Conservation (phyloP, 2,888 invertebrate species). For the Meliscaeva auricollis region DNA sequence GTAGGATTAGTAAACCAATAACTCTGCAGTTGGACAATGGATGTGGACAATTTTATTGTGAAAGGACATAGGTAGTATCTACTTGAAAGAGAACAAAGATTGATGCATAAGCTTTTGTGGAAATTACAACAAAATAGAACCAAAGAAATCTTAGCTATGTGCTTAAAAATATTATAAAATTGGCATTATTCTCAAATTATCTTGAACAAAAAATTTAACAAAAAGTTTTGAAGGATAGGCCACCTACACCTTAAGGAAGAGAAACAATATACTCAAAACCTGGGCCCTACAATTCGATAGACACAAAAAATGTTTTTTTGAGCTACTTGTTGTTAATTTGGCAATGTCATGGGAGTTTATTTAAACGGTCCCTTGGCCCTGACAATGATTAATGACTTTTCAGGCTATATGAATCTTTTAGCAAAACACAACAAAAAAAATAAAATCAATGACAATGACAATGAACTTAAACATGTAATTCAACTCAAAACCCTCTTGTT, state of each 20-base stretch:
- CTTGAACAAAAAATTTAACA: no score
- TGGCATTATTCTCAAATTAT: no score
- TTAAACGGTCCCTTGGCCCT: conserved; percentile 19
- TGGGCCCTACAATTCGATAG: background rate
- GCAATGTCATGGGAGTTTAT: conserved; percentile 34
- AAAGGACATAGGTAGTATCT: no score
- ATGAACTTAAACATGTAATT: conserved; percentile 12
- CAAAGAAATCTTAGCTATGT: no score
- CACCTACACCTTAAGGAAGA: background rate
- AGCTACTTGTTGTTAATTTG: conserved; percentile 1
- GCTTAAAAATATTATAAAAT: no score
- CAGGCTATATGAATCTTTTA: background rate
- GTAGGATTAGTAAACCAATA: no score
- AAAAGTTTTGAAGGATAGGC: background rate
- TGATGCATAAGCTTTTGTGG: no score
- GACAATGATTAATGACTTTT: conserved; percentile 25
- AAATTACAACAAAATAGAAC: no score
- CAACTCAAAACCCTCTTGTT: conserved; percentile 4
- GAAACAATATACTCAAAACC: background rate
- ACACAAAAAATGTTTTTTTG: background rate
- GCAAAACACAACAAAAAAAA: background rate
- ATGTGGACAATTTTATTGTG: no score
- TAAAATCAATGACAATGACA: background rate
- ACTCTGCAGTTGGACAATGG: no score
- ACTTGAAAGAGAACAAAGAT: no score